Evolutionary conservation across 2,113 vertebrate species (phyloP).

Genomic region (Orthonyx spaldingii): DNA sequence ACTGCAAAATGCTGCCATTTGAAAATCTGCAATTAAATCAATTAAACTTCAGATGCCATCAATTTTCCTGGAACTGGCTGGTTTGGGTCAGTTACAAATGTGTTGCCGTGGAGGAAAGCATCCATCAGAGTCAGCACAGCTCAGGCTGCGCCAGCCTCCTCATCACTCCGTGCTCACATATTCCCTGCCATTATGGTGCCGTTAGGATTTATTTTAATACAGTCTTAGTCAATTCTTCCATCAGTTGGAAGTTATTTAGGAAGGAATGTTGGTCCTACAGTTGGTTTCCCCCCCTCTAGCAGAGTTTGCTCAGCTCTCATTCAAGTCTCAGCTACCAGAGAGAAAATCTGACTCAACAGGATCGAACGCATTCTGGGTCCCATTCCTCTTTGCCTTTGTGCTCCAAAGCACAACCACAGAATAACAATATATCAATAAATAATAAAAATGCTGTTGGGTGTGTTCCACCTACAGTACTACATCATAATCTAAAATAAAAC

Average conservation of each 20-base stretch:
- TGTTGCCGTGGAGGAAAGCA: background rate
- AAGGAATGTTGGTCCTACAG: background rate
- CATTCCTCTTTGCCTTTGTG: background rate
- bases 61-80: background rate
- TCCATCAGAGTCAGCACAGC: background rate
- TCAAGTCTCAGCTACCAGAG: background rate
- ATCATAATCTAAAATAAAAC: background rate
- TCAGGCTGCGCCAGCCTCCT: background rate
- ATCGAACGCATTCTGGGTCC: background rate
- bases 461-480: background rate
- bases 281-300: background rate
- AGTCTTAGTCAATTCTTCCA: background rate
- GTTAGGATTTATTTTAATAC: background rate
- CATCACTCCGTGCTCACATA: background rate
- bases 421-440: background rate
- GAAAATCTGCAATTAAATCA: background rate
- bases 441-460: background rate
- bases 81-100: background rate
- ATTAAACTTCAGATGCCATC: background rate
- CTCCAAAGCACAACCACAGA: background rate
- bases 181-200: fast-evolving
- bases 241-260: background rate
- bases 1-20: background rate
- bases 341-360: background rate
- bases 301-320: background rate